Evolutionary conservation across 1,140 invertebrate genomes (phyloP).

Genomic region (Drosophila seguyi): DNA sequence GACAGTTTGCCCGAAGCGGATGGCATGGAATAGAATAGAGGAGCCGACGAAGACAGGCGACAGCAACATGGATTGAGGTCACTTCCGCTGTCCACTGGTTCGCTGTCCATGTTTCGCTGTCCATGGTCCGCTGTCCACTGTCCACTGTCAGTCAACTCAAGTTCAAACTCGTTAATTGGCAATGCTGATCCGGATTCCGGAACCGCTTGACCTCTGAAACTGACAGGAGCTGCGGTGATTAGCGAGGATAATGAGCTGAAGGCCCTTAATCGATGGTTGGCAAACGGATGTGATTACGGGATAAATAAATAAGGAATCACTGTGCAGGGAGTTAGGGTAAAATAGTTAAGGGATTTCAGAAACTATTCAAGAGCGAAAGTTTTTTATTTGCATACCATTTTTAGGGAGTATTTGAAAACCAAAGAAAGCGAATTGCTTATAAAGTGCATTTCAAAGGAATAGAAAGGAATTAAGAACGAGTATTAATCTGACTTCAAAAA

Average conservation of each 20-base stretch:
- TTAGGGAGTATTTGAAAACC: not conserved
- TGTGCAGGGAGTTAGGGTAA: not conserved
- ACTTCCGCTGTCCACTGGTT: slow-evolving; percentile 5
- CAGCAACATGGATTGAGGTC: slow-evolving; percentile 37
- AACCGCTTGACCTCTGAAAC: slow-evolving; percentile 17
- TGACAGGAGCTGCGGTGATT: slow-evolving; percentile 36
- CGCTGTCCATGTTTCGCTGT: too few species aligned
- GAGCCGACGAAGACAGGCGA: slow-evolving; percentile 6
- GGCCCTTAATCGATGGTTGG: slow-evolving; percentile 20
- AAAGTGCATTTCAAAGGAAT: too few species aligned
- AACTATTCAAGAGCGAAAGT: not conserved
- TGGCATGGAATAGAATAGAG: slow-evolving; percentile 1
- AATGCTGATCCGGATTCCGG: slow-evolving; percentile 15
- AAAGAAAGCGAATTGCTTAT: not conserved
- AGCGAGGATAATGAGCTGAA: slow-evolving; percentile 28
- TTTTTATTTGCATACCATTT: too few species aligned
- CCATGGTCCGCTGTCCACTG: not conserved
- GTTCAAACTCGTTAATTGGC: slow-evolving; percentile 43
- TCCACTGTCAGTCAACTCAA: slow-evolving; percentile 27
- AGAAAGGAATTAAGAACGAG: not conserved
- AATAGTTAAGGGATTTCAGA: not conserved
- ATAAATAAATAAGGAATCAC: slow-evolving; percentile 1
- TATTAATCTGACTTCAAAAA: not conserved
- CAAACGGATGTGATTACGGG: slow-evolving; percentile 26
- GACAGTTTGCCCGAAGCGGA: slow-evolving; percentile 60